A percentile compares a stretch with the other conserved stretches of the same genome.
These are phyloP conservation scores for Hemaris fuciformis DNA, from an alignment of 2,888 invertebrate genomes.

Conservation along the genomic window DNA sequence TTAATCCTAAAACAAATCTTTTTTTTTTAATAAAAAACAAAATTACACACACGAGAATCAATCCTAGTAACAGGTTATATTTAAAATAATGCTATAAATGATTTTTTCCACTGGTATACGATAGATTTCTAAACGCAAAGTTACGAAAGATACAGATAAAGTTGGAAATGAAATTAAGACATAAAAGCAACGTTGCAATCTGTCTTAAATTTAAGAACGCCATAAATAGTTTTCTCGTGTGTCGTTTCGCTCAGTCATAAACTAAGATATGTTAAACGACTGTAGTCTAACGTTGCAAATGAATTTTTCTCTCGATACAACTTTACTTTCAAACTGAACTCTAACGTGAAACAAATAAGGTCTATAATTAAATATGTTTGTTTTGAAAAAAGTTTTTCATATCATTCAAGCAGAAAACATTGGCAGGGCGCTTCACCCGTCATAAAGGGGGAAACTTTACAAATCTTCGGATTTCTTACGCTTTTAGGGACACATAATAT, in stretches of 20 bases:
- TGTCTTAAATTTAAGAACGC: conserved; percentile 53
- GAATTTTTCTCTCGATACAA: conserved; percentile 48
- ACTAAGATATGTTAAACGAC: conserved; percentile 71
- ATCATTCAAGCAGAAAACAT: conserved; percentile 73
- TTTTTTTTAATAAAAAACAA: too few species aligned
- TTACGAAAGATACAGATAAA: background rate
- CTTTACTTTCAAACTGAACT: conserved; percentile 29
- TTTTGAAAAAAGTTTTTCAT: conserved; percentile 68
- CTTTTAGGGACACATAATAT: conserved; percentile 76
- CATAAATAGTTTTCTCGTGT: conserved; percentile 63
- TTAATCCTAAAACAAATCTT: too few species aligned
- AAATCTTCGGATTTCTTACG: conserved; percentile 79
- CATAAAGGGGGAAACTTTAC: conserved; percentile 80
- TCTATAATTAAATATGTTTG: conserved; percentile 29
- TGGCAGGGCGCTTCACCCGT: conserved; percentile 67
- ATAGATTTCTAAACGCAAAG: background rate
- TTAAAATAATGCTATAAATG: background rate
- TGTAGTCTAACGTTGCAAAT: conserved; percentile 66
- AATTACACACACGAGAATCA: too few species aligned
- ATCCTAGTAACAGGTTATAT: too few species aligned
- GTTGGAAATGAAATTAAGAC: conserved; percentile 23
- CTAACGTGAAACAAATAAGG: conserved; percentile 33
- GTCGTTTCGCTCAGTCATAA: conserved; percentile 63
- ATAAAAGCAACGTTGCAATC: conserved; percentile 44
- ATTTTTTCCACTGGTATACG: background rate